phyloP scores from a whole-genome alignment of 2,888 invertebrate species.

The Sminthurides aquaticus region DNA sequence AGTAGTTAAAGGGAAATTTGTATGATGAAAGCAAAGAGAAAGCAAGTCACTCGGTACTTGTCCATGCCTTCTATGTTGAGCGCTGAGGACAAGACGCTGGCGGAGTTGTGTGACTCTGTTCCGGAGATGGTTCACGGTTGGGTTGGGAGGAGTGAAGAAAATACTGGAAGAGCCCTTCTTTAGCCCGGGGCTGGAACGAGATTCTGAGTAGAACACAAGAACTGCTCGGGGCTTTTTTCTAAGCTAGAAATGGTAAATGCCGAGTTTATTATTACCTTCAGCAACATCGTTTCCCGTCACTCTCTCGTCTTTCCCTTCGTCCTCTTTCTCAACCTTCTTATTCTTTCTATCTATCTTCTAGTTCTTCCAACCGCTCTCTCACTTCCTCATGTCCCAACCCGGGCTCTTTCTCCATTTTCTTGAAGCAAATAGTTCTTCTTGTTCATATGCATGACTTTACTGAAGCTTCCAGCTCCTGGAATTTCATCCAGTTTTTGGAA shows the following conservation, averaged over 20 bases:
- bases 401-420: too few species aligned
- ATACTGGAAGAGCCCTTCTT: constrained; percentile 12
- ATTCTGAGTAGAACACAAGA: constrained; percentile 35
- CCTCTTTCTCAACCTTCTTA: not conserved
- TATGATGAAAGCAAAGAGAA: not conserved
- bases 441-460: not conserved
- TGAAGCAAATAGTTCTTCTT: too few species aligned
- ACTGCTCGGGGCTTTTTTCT: constrained; percentile 21
- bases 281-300: constrained; percentile 31
- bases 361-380: too few species aligned
- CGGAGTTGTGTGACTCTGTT: not conserved
- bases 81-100: not conserved
- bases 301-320: constrained; percentile 2
- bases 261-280: constrained; percentile 41
- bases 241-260: constrained; percentile 39
- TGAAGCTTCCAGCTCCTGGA: not conserved
- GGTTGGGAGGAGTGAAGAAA: not conserved
- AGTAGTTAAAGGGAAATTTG: not conserved
- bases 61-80: not conserved
- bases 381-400: too few species aligned
- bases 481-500: not conserved
- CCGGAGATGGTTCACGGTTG: not conserved
- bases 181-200: constrained; percentile 25
- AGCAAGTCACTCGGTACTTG: not conserved
- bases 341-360: not conserved